A percentile compares a stretch with the other conserved stretches of the same genome.
phyloP scores from a whole-genome alignment of 2,797 vertebrate genomes.

The Tenualosa ilisha region DNA sequence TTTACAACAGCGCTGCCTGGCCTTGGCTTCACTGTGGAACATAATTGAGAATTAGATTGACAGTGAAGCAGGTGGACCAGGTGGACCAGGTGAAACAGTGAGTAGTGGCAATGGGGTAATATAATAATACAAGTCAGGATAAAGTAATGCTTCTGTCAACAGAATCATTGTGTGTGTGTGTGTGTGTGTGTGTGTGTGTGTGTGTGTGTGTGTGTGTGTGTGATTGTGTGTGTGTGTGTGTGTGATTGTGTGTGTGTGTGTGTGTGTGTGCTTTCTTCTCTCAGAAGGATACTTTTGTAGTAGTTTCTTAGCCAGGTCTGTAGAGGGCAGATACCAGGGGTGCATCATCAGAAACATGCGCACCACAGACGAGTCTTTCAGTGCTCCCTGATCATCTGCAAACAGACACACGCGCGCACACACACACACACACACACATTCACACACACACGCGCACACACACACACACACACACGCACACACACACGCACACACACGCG shows the following conservation, averaged over 20 bases:
- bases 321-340: conserved; percentile 88
- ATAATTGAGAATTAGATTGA: no score
- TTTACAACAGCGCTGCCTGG: no score
- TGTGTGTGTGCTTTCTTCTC: not conserved
- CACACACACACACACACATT: not conserved
- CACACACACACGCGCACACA: not conserved
- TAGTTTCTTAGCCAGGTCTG: conserved; percentile 83
- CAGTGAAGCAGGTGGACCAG: no score
- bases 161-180: not conserved
- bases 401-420: conserved; percentile 35
- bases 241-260: not conserved
- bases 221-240: not conserved
- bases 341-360: conserved; percentile 95
- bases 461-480: not conserved
- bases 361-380: conserved; percentile 77
- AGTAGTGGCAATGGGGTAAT: no score
- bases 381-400: conserved; percentile 79
- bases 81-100: no score
- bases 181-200: conserved; percentile 16
- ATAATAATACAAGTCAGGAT: no score
- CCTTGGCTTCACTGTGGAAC: no score
- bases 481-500: not conserved
- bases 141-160: no score
- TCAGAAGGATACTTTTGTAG: conserved; percentile 85
- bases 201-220: conserved; percentile 4